Percentiles rank a stretch among this genome's conserved stretches.
phyloP scores from a whole-genome alignment of 53 echinoderm and acorn worm species.

The Glandiceps talaboti region DNA sequence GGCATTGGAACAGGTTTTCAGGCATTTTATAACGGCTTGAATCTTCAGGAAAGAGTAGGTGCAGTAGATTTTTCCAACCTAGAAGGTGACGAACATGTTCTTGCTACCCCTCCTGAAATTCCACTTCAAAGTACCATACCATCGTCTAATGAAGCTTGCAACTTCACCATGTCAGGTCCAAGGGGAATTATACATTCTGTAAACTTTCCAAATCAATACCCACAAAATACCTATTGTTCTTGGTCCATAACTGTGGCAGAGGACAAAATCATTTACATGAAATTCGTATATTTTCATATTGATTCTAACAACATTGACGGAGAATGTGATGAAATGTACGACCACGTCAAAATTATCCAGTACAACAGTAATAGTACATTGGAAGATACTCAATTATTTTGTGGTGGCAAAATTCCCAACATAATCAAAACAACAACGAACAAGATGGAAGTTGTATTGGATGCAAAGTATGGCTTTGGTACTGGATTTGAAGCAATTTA shows the following conservation, averaged over 20 bases:
- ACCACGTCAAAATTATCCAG: constrained; percentile 13
- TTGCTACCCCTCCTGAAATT: neutral
- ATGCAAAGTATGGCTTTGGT: constrained; percentile 30
- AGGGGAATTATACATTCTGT: constrained; percentile 23
- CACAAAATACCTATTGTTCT: constrained; percentile 4
- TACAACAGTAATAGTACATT: neutral
- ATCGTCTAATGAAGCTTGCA: constrained; percentile 3
- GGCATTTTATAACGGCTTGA: neutral
- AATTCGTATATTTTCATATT: constrained; percentile 36
- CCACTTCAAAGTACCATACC: neutral
- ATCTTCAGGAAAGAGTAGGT: neutral
- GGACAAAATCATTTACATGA: constrained; percentile 11
- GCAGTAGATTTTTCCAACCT: neutral
- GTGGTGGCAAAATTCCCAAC: constrained; percentile 9
- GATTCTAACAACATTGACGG: constrained; percentile 17
- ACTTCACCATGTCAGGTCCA: constrained; percentile 2
- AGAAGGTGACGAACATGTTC: too few species aligned
- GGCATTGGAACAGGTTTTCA: constrained; percentile 17
- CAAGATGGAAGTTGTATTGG: constrained; percentile 16
- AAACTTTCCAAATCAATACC: constrained; percentile 21
- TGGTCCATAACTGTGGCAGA: constrained; percentile 23
- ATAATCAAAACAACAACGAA: constrained; percentile 11
- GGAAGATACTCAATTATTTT: constrained; percentile 11
- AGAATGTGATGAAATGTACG: constrained; percentile 23
- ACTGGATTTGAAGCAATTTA: constrained; percentile 27